Base-by-base conservation (phyloP, 1,140 invertebrate genomes). In the Callitettix versicolor region DNA sequence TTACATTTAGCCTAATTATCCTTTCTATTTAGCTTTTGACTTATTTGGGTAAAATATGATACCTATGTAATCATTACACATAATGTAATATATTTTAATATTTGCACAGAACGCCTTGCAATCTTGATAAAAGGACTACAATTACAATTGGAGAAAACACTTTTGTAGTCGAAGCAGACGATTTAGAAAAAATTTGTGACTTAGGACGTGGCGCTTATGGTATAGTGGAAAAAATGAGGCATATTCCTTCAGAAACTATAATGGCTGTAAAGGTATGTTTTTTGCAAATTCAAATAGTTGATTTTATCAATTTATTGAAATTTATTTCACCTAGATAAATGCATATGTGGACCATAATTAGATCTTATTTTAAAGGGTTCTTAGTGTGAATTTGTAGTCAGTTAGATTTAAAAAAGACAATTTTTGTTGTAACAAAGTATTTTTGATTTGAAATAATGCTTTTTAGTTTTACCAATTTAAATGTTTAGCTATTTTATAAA, bases 151-250 rank as follows among this genome's bases (percentile, higher is more conserved):
- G 77, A 42, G 87, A 90, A 42, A 80, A 84, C 64, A 88, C 85
- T 30, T 91, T 92, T 70, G 85, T 85, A 60, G 90, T 97, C 14
- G 88, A 91, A 70, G 89, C 91, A n/a, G 88, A 91, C 76, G 88
- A 91, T 69, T 74, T 91, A 61, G 85, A 86, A 64, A 87, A 83
- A 68, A 82, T 89, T 52, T 85, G 86, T 66, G 88, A 95, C 69
- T 78, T 98, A 57, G 95, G 95, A 3, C 80, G 90, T 60, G 95
- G 95, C 11, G 93, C 93, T 12, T 98, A 96, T 77, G 94, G 95
- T 3, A 85, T 94, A 68, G 95, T 98, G 4, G 89, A 95, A 64
- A 95, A 95, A 76, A 95, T 98, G 91, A 74, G 80, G 53, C 95
- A 98, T 68, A 84, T 84, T 65, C 85, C 85, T 57, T 91, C 86